Evolutionary conservation across 2,113 vertebrate genomes (phyloP).

Genomic region (Vulpes vulpes): DNA sequence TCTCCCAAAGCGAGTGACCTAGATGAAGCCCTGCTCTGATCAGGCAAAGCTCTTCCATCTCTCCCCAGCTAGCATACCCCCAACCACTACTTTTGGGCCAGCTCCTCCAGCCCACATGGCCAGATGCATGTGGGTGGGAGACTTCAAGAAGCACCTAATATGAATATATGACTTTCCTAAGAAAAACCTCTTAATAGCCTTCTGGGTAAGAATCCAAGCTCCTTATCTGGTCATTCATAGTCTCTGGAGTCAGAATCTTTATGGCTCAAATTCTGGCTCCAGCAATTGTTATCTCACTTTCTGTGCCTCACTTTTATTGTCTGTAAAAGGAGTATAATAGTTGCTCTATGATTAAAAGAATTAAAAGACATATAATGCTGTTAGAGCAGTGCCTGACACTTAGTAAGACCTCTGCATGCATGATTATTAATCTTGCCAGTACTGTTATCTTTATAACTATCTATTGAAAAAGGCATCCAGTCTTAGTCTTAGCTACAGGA

Average conservation of each 20-base stretch:
- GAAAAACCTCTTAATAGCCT: background rate
- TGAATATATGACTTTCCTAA: background rate
- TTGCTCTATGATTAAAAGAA: background rate
- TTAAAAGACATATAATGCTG: background rate
- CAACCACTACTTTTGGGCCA: background rate
- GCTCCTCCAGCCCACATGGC: background rate
- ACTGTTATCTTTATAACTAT: background rate
- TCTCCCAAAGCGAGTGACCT: background rate
- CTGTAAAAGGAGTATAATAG: background rate
- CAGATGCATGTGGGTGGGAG: no score
- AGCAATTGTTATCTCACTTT: background rate
- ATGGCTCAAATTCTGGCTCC: background rate
- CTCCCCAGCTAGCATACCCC: background rate
- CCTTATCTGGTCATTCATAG: background rate
- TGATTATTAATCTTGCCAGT: background rate
- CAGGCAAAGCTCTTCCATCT: no score
- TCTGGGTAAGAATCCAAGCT: background rate
- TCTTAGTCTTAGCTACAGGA: background rate
- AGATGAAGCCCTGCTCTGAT: background rate
- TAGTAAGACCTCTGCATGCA: background rate
- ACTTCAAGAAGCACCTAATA: background rate
- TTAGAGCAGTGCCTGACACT: background rate
- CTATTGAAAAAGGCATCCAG: background rate
- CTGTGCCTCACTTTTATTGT: background rate
- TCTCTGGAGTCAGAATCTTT: background rate